phyloP scores from a whole-genome alignment of 2,888 invertebrate genomes.

The Lasioglossum lativentre region DNA sequence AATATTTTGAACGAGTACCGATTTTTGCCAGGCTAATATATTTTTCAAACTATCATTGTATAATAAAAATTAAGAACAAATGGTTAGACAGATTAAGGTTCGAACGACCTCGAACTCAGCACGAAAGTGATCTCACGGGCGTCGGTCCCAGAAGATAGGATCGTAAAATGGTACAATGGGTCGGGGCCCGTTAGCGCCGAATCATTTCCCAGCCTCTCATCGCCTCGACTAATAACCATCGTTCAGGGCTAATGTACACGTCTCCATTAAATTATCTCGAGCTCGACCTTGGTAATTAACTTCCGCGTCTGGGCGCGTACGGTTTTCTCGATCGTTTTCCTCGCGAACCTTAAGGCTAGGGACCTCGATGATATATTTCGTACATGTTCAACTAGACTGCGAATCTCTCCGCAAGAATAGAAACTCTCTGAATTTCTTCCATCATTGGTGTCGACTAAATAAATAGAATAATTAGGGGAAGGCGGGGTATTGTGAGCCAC shows the following conservation, averaged over 20 bases:
- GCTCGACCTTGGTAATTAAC: conserved; percentile 1
- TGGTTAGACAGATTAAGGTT: not conserved
- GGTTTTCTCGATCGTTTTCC: conserved; percentile 5
- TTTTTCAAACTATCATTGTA: too few species aligned
- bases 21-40: too few species aligned
- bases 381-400: too few species aligned
- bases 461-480: too few species aligned
- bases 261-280: conserved; percentile 3
- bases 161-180: conserved; percentile 11
- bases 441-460: too few species aligned
- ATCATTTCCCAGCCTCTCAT: conserved; percentile 1
- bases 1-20: not conserved
- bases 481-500: too few species aligned
- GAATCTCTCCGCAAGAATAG: too few species aligned
- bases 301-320: not conserved
- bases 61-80: not conserved
- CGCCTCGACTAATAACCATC: conserved; percentile 9
- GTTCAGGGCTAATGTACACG: conserved; percentile 3
- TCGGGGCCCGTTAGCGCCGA: conserved; percentile 2
- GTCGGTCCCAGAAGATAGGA: conserved; percentile 8
- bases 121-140: conserved; percentile 4
- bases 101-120: not conserved
- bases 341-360: not conserved
- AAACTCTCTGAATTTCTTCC: too few species aligned
- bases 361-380: too few species aligned